Percentiles rank a stretch among this genome's conserved stretches.
These are phyloP conservation scores for Lacerta viridis DNA, from an alignment of 2,797 vertebrate species.

Conservation along the genomic window DNA sequence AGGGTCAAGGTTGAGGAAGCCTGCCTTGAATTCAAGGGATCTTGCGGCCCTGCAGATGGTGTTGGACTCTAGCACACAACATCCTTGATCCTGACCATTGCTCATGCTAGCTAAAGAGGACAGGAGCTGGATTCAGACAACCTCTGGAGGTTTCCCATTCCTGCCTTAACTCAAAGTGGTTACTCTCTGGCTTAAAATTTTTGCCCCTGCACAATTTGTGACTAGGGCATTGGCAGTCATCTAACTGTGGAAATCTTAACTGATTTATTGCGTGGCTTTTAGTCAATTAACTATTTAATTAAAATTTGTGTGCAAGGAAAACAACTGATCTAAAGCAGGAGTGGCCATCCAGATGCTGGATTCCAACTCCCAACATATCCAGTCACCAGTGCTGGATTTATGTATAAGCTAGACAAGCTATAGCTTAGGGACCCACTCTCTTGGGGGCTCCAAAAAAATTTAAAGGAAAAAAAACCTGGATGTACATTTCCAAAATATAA, in stretches of 20 bases:
- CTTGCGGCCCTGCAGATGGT: not conserved
- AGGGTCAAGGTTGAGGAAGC: no score
- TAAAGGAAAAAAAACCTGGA: no score
- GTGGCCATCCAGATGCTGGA: not conserved
- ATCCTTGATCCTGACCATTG: not conserved
- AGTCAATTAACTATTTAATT: not conserved
- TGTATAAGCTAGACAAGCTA: no score
- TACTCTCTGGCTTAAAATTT: no score
- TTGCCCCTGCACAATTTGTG: not conserved
- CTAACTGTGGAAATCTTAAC: not conserved
- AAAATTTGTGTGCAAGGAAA: constrained; percentile 17
- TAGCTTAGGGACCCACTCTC: no score
- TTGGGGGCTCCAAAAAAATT: no score
- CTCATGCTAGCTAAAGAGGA: not conserved
- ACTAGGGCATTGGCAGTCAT: not conserved
- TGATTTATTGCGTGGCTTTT: not conserved
- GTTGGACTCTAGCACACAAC: not conserved
- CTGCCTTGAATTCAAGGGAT: not conserved
- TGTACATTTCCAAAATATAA: no score
- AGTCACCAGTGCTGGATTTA: no score
- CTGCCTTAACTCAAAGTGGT: no score
- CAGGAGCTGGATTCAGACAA: not conserved
- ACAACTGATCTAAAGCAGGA: not conserved
- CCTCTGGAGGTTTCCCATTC: no score
- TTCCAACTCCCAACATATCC: not conserved